A percentile compares a stretch with the other conserved stretches of the same genome.
These are phyloP conservation scores for Plusia festucae DNA, from an alignment of 2,888 invertebrate genomes.

Conservation along the genomic window DNA sequence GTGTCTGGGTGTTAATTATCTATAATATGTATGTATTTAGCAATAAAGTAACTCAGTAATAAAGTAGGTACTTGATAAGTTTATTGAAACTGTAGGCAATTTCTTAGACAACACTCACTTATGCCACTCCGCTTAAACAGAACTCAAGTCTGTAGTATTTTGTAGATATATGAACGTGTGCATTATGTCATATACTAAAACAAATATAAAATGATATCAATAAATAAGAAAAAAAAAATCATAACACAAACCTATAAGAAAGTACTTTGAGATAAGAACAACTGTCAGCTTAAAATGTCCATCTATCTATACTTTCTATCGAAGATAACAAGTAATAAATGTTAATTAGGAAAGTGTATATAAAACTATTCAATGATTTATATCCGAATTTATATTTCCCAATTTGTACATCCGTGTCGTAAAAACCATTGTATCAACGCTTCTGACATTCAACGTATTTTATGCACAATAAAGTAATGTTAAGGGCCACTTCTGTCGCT, in stretches of 20 bases:
- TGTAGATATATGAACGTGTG: too few species aligned
- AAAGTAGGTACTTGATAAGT: neutral
- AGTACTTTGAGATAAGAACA: neutral
- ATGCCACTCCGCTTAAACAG: neutral
- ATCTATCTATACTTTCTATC: slow-evolving; percentile 23
- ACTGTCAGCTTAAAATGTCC: neutral
- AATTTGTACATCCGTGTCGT: slow-evolving; percentile 52
- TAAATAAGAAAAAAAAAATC: neutral
- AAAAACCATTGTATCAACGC: slow-evolving; percentile 42
- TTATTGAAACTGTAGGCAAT: neutral
- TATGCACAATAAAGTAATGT: slow-evolving; percentile 35
- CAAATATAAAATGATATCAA: too few species aligned
- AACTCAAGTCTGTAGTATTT: neutral
- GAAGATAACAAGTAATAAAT: slow-evolving; percentile 34
- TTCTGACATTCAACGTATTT: slow-evolving; percentile 41
- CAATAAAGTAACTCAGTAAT: too few species aligned
- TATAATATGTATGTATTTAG: too few species aligned
- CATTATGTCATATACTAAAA: too few species aligned
- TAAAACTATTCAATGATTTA: slow-evolving; percentile 35
- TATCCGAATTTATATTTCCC: slow-evolving; percentile 23
- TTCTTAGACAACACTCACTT: neutral
- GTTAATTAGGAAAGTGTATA: slow-evolving; percentile 48
- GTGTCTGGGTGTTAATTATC: too few species aligned
- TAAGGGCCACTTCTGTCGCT: slow-evolving; percentile 31
- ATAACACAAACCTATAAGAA: neutral